Evolutionary conservation across 37 sponge, comb jelly and placozoan genomes (phyloP).

Genomic region (Oopsacas minuta): DNA sequence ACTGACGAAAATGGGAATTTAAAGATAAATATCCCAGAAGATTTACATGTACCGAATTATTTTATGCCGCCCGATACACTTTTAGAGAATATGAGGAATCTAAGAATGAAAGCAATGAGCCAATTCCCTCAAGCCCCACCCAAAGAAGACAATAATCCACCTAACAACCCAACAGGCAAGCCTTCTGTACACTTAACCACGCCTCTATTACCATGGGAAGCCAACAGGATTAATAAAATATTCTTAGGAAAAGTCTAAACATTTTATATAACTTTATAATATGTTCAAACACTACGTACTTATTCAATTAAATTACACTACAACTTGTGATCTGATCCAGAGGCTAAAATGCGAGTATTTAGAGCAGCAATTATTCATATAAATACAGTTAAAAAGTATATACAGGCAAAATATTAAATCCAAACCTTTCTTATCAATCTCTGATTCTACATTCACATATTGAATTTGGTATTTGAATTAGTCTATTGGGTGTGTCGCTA

Average conservation of each 20-base stretch:
- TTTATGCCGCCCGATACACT: conserved; percentile 18
- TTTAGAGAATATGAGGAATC: neutral
- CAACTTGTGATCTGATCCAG: neutral
- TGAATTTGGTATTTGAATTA: neutral
- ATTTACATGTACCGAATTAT: neutral
- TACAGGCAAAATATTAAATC: neutral
- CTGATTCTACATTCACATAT: neutral
- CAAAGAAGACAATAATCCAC: neutral
- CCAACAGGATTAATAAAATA: conserved; percentile 18
- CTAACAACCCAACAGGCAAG: neutral
- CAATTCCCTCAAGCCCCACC: neutral
- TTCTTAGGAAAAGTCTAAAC: conserved; percentile 16
- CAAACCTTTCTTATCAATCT: neutral
- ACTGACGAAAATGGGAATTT: neutral
- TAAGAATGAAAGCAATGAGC: neutral
- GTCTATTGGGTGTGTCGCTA: neutral
- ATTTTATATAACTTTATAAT: conserved; percentile 7
- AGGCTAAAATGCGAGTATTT: neutral
- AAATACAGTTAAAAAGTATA: neutral
- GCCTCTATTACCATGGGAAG: neutral
- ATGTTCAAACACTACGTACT: neutral
- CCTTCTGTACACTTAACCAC: conserved; percentile 4
- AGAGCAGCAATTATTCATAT: neutral
- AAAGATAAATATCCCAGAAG: neutral
- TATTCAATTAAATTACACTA: neutral